Base-by-base conservation (phyloP, 2,797 vertebrate genomes). In the Rousettus madagascariensis region DNA sequence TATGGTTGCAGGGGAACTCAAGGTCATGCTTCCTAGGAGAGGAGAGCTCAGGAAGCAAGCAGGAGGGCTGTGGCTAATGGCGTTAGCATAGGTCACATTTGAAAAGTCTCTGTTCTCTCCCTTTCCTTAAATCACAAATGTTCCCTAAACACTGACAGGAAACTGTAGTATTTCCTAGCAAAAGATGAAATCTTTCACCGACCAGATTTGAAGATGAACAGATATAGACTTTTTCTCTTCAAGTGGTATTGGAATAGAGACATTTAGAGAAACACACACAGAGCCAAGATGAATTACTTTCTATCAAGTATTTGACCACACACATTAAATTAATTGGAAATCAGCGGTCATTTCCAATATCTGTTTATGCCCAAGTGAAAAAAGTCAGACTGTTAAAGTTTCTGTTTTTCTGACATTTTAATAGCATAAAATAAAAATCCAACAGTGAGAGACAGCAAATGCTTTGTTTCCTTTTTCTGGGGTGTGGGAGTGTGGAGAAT, bases 381-480 rank as follows among this genome's bases (percentile, higher is more conserved):
- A 94, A 80, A 74, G 22, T 85, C 24, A 41, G 65, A 0, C 0
- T 51, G 66, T 0, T 55, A 51, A n/a, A n/a, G 26, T 79, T 97
- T 71, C 19, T 15, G 0, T 59, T 59, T 95, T 93, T 97, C 85
- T 95, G 26, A 79, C 41, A 43, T 79, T 96, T 90, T 95, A 63
- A 91, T 80, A 90, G 63, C 53, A 51, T 36, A 65, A 95, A 95
- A 96, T 96, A 92, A 96, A 97, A 96, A 71, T 63, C 57, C 91
- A 94, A 74, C 53, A 36, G 33, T 61, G 79, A 83, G 57, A 92
- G 86, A 92, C 30, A 91, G 61, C 26, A 88, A 89, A 90, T 69
- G 51, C 36, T 92, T 90, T 85, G 63, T 80, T 91, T 88, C 75
- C 86, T 95, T 94, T 86, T 46, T 92, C 59, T 36, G 22, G n/a